Base-by-base conservation (phyloP, 2,113 vertebrate species). In the Burhinus bistriatus region DNA sequence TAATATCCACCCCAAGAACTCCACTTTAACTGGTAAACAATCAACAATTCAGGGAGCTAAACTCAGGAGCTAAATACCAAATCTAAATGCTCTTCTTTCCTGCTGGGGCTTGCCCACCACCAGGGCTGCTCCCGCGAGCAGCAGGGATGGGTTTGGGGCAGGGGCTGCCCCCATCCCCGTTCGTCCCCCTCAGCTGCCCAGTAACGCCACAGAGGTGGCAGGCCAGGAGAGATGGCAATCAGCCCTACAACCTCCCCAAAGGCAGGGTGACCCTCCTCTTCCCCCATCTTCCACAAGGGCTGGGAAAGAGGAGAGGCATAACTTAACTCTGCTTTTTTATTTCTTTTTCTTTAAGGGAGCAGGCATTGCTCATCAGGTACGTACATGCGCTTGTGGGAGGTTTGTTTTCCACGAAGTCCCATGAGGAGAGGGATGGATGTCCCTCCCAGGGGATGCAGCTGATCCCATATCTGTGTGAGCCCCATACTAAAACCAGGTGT, bases 1-100 rank as follows among this genome's bases (percentile, higher is more conserved):
- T 96, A 95, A 95, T 95, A 97, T 93, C 68, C 84, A 94, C 71
- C 89, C 93, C 55, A 80, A 90, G 82, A 91, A 58, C 82, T 93
- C 40, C 29, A 36, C 70, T 91, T 85, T 61, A 69, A 68, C 80
- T 77, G 55, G 78, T 83, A 95, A 95, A 94, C 66, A 89, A 55
- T n/a, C 87, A 91, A 38, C 89, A 89, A 47, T 65, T 75, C 64
- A 72, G 91, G 42, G 61, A 84, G 76, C 72, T 65, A 65, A 79
- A 64, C 80, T 86, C 54, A 38, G 36, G 64, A 93, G 64, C 57
- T 91, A 76, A 93, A 83, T 61, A 54, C 42, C 75, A 90, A 72
- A 54, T 62, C n/a, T 22, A 32, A 83, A 65, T 6, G 14, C 45
- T 89, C 40, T 55, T 55, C 64, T 83, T 45, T 72, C 45, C 66